Evolutionary conservation across 2,797 vertebrate species (phyloP), one percentile per base, ranked within the genome.

Genomic region (Varecia variegata): DNA sequence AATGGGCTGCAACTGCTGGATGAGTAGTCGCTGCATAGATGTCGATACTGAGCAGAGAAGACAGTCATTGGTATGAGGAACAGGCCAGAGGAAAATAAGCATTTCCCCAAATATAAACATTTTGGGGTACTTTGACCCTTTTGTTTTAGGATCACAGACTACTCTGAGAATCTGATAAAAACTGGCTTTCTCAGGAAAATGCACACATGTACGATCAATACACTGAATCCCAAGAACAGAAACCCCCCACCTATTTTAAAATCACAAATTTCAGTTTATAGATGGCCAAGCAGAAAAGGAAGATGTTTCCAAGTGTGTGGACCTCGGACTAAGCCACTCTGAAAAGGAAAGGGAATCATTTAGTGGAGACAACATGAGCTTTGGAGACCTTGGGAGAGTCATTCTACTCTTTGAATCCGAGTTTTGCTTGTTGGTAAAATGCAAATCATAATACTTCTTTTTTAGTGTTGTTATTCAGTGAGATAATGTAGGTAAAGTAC

Each of bases 1-100:
- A 32, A 60, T 1, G 32, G 56, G 65, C 5, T 0, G 1, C 10
- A 35, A 23, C 14, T 11, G 7, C 20, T 43, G 8, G 15, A 0
- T 13, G n/a, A 27, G n/a, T 0, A 20, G 77, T 23, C 17, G 35
- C 4, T 18, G 25, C n/a, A 76, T 2, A 3, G 52, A 58, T 13
- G 30, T 25, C 87, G 58, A 18, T 13, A 11, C 4, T 1, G 2
- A n/a, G 25, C 32, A 38, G 68, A 60, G n/a, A n/a, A 52, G 85
- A 21, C 0, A 67, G 65, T n/a, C 76, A 5, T 0, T 11, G 50
- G 47, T 15, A 20, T n/a, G 25, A 89, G 32, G 17, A 27, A 21
- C 0, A 30, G 52, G 52, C 43, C 3, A 14, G 23, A 58, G 86
- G 21, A 89, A 92, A 91, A 68, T 1, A 40, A 40, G 11, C n/a